Conservation (phyloP, 1,140 invertebrate genomes). For the Oedothorax gibbosus region DNA sequence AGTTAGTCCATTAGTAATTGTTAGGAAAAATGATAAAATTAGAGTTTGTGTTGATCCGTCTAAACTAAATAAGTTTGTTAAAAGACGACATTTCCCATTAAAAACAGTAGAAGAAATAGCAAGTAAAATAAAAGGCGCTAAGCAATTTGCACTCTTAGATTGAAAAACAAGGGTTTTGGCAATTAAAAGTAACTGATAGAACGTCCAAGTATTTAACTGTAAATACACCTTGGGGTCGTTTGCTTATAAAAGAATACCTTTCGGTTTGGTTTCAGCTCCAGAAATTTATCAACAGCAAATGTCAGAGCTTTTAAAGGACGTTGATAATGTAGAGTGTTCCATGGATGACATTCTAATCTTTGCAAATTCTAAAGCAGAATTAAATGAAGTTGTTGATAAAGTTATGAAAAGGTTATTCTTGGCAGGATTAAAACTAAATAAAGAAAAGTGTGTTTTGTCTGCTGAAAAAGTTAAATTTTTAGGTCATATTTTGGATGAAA, state of each 20-base stretch:
- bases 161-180: not conserved
- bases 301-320: conserved; percentile 47
- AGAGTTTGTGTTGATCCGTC: not conserved
- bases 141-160: not conserved
- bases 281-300: conserved; percentile 56
- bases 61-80: not conserved
- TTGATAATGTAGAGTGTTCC: conserved; percentile 36
- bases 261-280: conserved; percentile 44
- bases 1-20: not conserved
- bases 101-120: not conserved
- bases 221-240: not conserved
- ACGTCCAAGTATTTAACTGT: not conserved
- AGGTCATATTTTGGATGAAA: conserved; percentile 62
- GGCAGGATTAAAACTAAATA: not conserved
- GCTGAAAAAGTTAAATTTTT: conserved; percentile 57
- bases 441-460: conserved; percentile 28
- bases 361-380: not conserved
- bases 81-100: not conserved
- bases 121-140: not conserved
- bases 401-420: not conserved
- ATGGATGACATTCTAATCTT: conserved; percentile 61
- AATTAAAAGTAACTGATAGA: not conserved
- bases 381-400: not conserved
- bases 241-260: not conserved
- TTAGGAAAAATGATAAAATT: not conserved